Evolutionary conservation across 1,140 invertebrate genomes (phyloP), one percentile per base, ranked within the genome.

Genomic region (Bombus sibiricus): DNA sequence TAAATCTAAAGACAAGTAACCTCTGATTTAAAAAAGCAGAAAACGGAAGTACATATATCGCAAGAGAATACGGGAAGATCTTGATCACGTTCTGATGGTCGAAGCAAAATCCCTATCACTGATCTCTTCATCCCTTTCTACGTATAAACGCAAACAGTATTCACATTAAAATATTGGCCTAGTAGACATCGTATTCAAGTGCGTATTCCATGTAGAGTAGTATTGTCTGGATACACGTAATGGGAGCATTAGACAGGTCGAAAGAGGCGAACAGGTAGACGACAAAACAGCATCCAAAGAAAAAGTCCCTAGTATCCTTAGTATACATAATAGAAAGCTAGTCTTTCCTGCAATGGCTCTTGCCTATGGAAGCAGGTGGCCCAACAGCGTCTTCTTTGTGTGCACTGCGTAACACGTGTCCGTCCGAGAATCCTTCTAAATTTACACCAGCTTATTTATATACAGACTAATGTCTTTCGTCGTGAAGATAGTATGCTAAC

Each of bases 311-410:
- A 92, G 88, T 91, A 91, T 92, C 88, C 85, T 88, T 85, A 90
- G 91, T 92, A 93, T 91, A 90, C 88, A 90, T 92, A 92, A 92
- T 92, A 85, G 73, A 91, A 89, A 89, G 64, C 57, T 62, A 64
- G 68, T 81, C 81, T 86, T 82, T 83, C 77, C 82, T 84, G 82
- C 92, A 92, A 91, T 86, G 88, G 82, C 69, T 69, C 74, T 89
- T 47, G 64, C 18, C 83, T 89, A 74, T 66, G 73, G 59, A 76
- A 81, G 82, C 87, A 90, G 88, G 87, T 90, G 89, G 79, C 53
- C 53, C 78, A 34, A 34, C n/a, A 18, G 6, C 64, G n/a, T 12
- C 15, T 53, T 10, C 64, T 83, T 77, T 37, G 28, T 47, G 39
- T n/a, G 18, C 25, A 8, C 37, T 15, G 37, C 10, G 53, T 59